Conservation (phyloP, 2,888 invertebrate genomes). For the Sepioteuthis lessoniana region DNA sequence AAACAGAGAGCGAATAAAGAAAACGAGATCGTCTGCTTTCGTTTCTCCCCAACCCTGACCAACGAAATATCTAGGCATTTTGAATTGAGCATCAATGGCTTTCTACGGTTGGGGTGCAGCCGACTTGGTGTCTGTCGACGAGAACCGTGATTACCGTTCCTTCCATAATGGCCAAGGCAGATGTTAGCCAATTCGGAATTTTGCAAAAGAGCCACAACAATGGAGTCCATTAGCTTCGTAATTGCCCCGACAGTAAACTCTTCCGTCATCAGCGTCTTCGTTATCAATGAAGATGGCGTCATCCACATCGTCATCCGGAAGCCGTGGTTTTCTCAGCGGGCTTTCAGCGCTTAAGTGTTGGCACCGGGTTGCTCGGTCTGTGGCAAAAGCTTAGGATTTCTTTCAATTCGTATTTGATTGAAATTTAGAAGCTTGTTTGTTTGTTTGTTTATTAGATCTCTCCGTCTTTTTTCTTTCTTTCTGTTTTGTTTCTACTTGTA, state of each 20-base stretch:
- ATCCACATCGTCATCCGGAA: background rate
- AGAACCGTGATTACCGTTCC: background rate
- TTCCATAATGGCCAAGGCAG: background rate
- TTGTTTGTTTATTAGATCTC: background rate
- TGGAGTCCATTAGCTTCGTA: conserved; percentile 33
- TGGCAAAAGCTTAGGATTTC: background rate
- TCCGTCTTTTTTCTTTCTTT: too few species aligned
- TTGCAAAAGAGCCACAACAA: background rate
- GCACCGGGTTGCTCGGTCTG: background rate
- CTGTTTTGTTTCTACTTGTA: too few species aligned
- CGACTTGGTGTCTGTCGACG: background rate
- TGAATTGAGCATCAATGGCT: background rate
- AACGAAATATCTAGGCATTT: background rate
- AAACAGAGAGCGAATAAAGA: too few species aligned
- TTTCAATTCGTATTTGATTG: background rate
- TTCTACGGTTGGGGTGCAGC: conserved; percentile 33
- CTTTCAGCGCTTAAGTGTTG: background rate
- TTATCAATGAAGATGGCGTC: background rate
- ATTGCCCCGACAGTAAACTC: conserved; percentile 18
- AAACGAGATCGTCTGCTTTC: too few species aligned
- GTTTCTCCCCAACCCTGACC: too few species aligned
- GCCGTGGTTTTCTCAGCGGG: background rate
- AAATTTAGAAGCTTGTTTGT: background rate
- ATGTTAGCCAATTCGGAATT: conserved; percentile 21
- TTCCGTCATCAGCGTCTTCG: background rate